Evolutionary conservation across 2,113 vertebrate species (phyloP), one percentile per base, ranked within the genome.

Genomic region (Grallaria varia): DNA sequence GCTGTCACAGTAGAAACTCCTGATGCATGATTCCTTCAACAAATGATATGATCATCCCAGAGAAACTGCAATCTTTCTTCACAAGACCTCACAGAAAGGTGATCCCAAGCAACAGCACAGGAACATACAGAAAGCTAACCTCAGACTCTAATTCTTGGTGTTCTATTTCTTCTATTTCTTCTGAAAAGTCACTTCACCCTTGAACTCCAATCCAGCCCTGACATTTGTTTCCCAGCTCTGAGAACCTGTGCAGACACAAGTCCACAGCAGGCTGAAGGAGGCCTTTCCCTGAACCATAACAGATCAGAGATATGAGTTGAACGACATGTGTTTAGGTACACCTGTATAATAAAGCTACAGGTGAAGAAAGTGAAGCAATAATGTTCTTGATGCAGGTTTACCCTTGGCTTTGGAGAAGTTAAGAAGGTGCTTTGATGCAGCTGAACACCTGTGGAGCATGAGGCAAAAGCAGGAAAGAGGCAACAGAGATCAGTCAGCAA

Each of bases 401-500:
- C 33, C 28, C 15, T 68, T 75, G 44, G 33, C 39, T 85, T 89
- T 85, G 47, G 37, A 72, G 35, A 73, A n/a, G 4, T n/a, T 31
- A 64, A 31, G 37, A 69, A 72, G 35, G 40, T 60, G 14, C 17
- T 78, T 62, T 76, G 44, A 60, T 8, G n/a, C 52, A 68, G 35
- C 8, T 74, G 45, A 62, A 71, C 23, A 30, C 12, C 28, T 55
- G 42, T 14, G 60, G 12, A 67, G 7, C 9, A 37, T 16, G 31
- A 84, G 56, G 56, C 14, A 49, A 75, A 84, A 52, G 56, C 44
- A 78, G 24, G 31, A 66, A 69, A 88, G 56, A 53, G 42, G 15
- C 27, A 73, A 59, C 0, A 1, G 45, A 53, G 12, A 17, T 35
- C 40, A 49, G 3, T 39, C 0, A 1, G 59, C 42, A 31, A 19